phyloP scores from a whole-genome alignment of 1,140 invertebrate genomes.

The Lepeophtheirus salmonis region DNA sequence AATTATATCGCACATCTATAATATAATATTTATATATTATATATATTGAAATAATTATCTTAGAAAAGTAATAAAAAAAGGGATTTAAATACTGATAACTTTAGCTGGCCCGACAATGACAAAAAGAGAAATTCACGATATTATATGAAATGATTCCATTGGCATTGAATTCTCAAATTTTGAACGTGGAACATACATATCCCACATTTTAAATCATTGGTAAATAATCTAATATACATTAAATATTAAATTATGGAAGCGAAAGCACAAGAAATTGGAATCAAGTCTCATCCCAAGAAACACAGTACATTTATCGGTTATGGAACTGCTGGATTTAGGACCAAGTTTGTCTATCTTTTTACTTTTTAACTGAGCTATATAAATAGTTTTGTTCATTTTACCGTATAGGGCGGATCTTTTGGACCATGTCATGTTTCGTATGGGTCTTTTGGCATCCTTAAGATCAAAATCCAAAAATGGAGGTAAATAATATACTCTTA shows the following conservation, averaged over 20 bases:
- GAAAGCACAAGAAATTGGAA: neutral
- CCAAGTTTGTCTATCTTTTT: constrained; percentile 32
- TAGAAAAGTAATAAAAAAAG: too few species aligned
- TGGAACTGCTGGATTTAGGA: constrained; percentile 50
- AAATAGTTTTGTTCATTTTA: constrained; percentile 24
- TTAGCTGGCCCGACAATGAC: too few species aligned
- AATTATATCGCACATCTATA: too few species aligned
- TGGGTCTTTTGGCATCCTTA: constrained; percentile 75
- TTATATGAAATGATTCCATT: too few species aligned
- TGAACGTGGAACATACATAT: too few species aligned
- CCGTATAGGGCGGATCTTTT: constrained; percentile 55
- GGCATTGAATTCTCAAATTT: too few species aligned
- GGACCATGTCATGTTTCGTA: constrained; percentile 71
- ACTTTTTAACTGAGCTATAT: constrained; percentile 12
- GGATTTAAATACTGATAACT: too few species aligned
- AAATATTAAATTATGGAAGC: neutral
- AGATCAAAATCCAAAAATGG: constrained; percentile 26
- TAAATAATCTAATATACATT: too few species aligned
- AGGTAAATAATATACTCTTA: constrained; percentile 2
- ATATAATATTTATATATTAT: too few species aligned
- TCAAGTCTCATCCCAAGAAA: constrained; percentile 26
- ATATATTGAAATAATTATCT: too few species aligned
- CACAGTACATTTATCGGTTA: constrained; percentile 33
- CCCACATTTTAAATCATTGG: too few species aligned
- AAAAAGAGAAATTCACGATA: too few species aligned